Percentiles rank a stretch among this genome's conserved stretches.
These are phyloP conservation scores for Anticlea derivata DNA, from an alignment of 2,888 invertebrate genomes.

Conservation along the genomic window DNA sequence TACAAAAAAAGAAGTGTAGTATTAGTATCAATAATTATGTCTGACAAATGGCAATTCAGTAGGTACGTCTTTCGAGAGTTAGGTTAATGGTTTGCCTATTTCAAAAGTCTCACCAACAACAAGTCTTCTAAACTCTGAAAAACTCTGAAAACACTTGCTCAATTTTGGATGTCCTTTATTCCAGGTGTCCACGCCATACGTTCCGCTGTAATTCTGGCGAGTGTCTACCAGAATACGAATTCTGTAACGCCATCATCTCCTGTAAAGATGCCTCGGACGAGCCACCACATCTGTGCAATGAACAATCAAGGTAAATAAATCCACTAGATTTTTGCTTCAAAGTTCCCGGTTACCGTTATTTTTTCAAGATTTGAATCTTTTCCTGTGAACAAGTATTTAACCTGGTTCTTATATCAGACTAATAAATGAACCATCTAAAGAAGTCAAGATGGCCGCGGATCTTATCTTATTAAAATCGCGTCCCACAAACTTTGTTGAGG, in stretches of 20 bases:
- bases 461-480: not conserved
- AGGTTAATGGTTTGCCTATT: no score
- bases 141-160: not conserved
- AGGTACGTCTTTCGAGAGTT: no score
- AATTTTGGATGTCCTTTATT: slow-evolving; percentile 32
- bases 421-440: not conserved
- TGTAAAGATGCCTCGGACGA: slow-evolving; percentile 96
- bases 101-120: no score
- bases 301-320: slow-evolving; percentile 74
- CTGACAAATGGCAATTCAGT: no score
- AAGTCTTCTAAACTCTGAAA: no score
- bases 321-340: not conserved
- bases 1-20: no score
- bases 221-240: slow-evolving; percentile 94
- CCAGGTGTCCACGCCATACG: slow-evolving; percentile 90
- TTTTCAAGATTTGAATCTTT: slow-evolving; percentile 4
- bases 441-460: not conserved
- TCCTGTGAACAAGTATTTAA: not conserved
- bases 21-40: no score
- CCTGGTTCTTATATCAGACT: slow-evolving; percentile 6
- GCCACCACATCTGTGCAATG: slow-evolving; percentile 89
- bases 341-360: slow-evolving; percentile 2
- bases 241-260: slow-evolving; percentile 94
- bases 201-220: slow-evolving; percentile 94
- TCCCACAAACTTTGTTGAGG: not conserved